Evolutionary conservation across 2,888 invertebrate genomes (phyloP).

Genomic region (Ctena decussata): DNA sequence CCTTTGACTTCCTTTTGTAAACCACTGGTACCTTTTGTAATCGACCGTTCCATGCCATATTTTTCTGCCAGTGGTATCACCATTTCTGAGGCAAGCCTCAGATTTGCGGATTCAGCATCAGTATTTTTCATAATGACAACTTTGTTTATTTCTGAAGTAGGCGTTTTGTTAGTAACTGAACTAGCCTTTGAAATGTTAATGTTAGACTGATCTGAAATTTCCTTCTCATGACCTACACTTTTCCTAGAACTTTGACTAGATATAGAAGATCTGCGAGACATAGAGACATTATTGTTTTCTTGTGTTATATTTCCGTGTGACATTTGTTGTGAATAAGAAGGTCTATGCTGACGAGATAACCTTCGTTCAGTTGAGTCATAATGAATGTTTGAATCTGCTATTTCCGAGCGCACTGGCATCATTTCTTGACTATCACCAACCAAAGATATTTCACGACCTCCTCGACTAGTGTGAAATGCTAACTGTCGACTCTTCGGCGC

Average conservation of each 20-base stretch:
- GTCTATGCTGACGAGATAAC: neutral
- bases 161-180: neutral
- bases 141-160: neutral
- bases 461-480: neutral
- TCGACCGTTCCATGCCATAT: constrained; percentile 55
- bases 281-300: neutral
- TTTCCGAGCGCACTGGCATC: neutral
- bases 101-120: neutral
- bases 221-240: neutral
- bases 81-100: neutral
- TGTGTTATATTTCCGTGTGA: neutral
- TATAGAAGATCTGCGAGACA: neutral
- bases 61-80: neutral
- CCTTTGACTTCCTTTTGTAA: constrained; percentile 22
- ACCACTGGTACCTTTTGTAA: constrained; percentile 71
- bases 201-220: neutral
- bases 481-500: neutral
- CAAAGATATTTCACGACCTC: neutral
- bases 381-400: neutral
- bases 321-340: neutral
- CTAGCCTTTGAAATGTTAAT: neutral
- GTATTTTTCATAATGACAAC: neutral
- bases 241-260: constrained; percentile 8
- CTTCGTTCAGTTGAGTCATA: neutral
- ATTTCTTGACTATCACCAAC: neutral